Evolutionary conservation across 2,888 invertebrate species (phyloP), one percentile per base, ranked within the genome.

Genomic region (Pyrochroa serraticornis): DNA sequence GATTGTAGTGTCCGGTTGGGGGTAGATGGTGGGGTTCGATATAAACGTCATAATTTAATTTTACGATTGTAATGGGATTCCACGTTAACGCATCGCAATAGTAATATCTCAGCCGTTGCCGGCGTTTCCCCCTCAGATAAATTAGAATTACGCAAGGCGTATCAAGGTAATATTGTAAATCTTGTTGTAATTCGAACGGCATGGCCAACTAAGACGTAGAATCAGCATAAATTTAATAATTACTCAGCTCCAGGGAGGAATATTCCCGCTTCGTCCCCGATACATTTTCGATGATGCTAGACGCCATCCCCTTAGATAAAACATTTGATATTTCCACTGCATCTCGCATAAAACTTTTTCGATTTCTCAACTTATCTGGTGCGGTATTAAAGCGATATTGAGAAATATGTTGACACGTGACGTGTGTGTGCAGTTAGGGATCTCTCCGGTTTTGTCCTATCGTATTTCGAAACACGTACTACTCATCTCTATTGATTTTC

Each of bases 191-290:
- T 79, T 79, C 79, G 79, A 79, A 75, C 75, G 70, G 74, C 72
- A 70, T 68, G 68, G 73, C 72, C 73, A 74, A 79, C 77, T 80
- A 81, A 81, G 81, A 80, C 78, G 79, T 77, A 77, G 81, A 80
- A 80, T 81, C 81, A 81, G 81, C 81, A 80, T 81, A 81, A 80
- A 81, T 81, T 81, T 79, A 75, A 79, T 80, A 80, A 80, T 81
- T 80, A 78, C 77, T 74, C 71, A 70, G 68, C 76, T 74, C 71
- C 68, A 70, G 75, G 73, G 75, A 72, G 70, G 68, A 62, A 67
- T 72, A 71, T 71, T 68, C 64, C 68, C 56, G 46, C 47, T 49
- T 22, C 45, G 30, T 38, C 33, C 38, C 14, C 44, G 32, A 51
- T 55, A 46, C 44, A 45, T 47, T 51, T 46, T 43, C 48, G 48